These are phyloP conservation scores for Linurgus olivaceus DNA, from an alignment of 2,797 vertebrate genomes.

Conservation along the genomic window DNA sequence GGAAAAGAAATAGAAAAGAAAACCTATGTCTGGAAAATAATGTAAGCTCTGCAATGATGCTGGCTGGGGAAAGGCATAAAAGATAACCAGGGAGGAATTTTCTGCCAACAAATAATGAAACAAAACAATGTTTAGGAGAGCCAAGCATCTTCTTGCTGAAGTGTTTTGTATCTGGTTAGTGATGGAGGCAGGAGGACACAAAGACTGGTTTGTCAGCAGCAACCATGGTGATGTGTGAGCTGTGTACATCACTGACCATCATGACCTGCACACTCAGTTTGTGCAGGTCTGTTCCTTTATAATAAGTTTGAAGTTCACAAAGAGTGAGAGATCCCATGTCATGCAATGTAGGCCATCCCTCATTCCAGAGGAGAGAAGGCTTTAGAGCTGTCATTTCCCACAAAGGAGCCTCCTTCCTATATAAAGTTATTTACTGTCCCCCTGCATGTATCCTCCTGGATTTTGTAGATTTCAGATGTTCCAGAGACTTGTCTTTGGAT, in stretches of 20 bases:
- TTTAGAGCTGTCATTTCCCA: not conserved
- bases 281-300: not conserved
- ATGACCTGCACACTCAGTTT: not conserved
- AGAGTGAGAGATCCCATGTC: not conserved
- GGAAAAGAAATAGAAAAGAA: constrained; percentile 3
- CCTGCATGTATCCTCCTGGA: not conserved
- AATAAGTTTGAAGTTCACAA: not conserved
- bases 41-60: not conserved
- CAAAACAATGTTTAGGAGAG: not conserved
- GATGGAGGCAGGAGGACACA: not conserved
- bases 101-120: not conserved
- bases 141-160: not conserved
- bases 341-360: not conserved
- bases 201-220: not conserved
- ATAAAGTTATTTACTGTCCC: not conserved
- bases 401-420: not conserved
- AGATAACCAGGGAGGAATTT: not conserved
- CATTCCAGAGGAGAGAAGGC: not conserved
- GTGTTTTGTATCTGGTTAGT: not conserved
- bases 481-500: not conserved
- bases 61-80: not conserved
- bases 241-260: not conserved
- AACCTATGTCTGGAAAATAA: constrained; percentile 6
- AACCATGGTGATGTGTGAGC: not conserved
- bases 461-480: not conserved